A percentile compares a stretch with the other conserved stretches of the same genome.
phyloP scores from a whole-genome alignment of 2,888 invertebrate genomes.

The Cynaeus angustus region DNA sequence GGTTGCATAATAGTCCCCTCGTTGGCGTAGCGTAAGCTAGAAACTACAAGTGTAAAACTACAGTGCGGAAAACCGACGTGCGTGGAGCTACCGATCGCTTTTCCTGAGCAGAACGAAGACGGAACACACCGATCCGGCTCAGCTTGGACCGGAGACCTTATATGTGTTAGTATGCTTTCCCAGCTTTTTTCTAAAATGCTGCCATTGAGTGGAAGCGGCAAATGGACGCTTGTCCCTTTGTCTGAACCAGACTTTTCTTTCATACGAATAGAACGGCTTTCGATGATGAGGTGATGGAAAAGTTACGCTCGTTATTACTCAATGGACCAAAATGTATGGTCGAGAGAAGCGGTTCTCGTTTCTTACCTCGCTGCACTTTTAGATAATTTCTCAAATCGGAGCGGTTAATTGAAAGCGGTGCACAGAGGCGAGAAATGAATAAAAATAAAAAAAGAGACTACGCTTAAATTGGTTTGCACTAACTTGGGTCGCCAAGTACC shows the following conservation, averaged over 20 bases:
- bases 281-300: conserved; percentile 15
- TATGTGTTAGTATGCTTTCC: conserved; percentile 66
- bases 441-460: background rate
- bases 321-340: conserved; percentile 41
- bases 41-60: conserved; percentile 50
- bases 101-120: conserved; percentile 12
- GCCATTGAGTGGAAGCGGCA: conserved; percentile 57
- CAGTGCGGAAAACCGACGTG: conserved; percentile 42
- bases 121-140: conserved; percentile 42
- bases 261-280: conserved; percentile 10
- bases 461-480: background rate
- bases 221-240: conserved; percentile 44
- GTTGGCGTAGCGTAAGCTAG: conserved; percentile 49
- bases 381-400: conserved; percentile 27
- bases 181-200: conserved; percentile 60
- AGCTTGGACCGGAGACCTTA: conserved; percentile 56
- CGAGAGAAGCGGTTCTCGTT: conserved; percentile 14
- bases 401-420: conserved; percentile 24
- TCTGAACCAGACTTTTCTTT: conserved; percentile 46
- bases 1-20: conserved; percentile 62
- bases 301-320: conserved; percentile 35
- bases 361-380: conserved; percentile 21
- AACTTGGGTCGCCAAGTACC: too few species aligned
- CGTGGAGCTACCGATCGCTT: background rate
- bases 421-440: background rate